Evolutionary conservation across 1,140 invertebrate species (phyloP).

Genomic region (Drosophila hydei): DNA sequence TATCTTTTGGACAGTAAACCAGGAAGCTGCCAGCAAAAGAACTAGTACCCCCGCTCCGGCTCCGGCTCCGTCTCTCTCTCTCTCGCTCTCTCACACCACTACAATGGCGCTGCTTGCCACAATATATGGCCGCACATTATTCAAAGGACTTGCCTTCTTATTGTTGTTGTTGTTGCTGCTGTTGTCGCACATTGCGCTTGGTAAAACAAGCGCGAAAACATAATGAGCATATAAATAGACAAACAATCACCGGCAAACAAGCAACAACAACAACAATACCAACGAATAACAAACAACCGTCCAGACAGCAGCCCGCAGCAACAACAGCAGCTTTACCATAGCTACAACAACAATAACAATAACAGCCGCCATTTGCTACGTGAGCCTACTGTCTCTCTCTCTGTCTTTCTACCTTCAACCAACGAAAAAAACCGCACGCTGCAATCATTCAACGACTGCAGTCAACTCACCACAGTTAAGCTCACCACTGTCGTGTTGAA

Average conservation of each 20-base stretch:
- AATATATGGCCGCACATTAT: conserved; percentile 70
- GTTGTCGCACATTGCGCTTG: conserved; percentile 32
- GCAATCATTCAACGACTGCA: background rate
- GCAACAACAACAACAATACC: conserved; percentile 2
- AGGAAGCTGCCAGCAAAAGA: conserved; percentile 11
- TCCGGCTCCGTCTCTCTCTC: no score
- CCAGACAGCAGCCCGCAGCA: conserved; percentile 19
- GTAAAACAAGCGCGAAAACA: conserved; percentile 76
- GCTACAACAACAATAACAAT: conserved; percentile 6
- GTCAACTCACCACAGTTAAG: conserved; percentile 26
- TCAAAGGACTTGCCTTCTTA: conserved; percentile 39
- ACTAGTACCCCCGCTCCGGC: background rate
- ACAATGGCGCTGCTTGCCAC: conserved; percentile 36
- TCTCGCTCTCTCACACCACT: no score
- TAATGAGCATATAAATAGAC: conserved; percentile 77
- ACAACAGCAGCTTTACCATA: background rate
- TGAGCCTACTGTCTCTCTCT: background rate
- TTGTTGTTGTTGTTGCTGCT: conserved; percentile 13
- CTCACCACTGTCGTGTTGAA: conserved; percentile 15
- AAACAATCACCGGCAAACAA: conserved; percentile 58
- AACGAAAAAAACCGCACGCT: background rate
- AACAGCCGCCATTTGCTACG: conserved; percentile 2
- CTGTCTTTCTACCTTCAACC: background rate
- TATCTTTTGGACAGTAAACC: conserved; percentile 18
- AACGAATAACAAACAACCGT: conserved; percentile 4